These are phyloP conservation scores for Polypedilum pembai DNA, from an alignment of 1,140 invertebrate species.

Conservation along the genomic window DNA sequence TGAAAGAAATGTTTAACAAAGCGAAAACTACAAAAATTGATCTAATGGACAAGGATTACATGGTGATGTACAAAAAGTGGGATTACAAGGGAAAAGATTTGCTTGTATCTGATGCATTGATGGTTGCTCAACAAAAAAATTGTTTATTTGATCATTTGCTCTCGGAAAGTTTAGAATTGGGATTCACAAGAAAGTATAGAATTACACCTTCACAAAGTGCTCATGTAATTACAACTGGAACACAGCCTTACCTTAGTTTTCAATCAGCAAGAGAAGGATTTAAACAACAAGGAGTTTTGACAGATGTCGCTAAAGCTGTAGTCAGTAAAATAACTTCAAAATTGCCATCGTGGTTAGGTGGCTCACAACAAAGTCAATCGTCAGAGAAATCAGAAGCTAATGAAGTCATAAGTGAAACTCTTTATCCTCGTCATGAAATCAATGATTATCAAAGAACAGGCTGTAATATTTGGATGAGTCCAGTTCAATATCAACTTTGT, in stretches of 20 bases:
- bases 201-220: conserved; percentile 68
- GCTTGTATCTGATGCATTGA: conserved; percentile 63
- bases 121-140: conserved; percentile 66
- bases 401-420: conserved; percentile 52
- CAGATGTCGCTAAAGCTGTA: conserved; percentile 81
- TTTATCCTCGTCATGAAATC: conserved; percentile 71
- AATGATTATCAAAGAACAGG: conserved; percentile 72
- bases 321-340: conserved; percentile 80
- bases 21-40: not conserved
- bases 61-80: conserved; percentile 69
- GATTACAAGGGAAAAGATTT: conserved; percentile 67
- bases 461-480: conserved; percentile 63
- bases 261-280: conserved; percentile 84
- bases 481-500: conserved; percentile 63
- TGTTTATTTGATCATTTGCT: conserved; percentile 81
- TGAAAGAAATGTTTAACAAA: conserved; percentile 32
- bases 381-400: conserved; percentile 44
- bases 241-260: conserved; percentile 77
- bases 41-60: conserved; percentile 9
- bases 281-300: conserved; percentile 59
- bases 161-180: conserved; percentile 48
- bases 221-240: conserved; percentile 70
- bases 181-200: conserved; percentile 51
- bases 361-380: conserved; percentile 43
- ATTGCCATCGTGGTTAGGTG: conserved; percentile 60